Evolutionary conservation across 1,140 invertebrate species (phyloP).

Genomic region (Ceratosolen solmsi): DNA sequence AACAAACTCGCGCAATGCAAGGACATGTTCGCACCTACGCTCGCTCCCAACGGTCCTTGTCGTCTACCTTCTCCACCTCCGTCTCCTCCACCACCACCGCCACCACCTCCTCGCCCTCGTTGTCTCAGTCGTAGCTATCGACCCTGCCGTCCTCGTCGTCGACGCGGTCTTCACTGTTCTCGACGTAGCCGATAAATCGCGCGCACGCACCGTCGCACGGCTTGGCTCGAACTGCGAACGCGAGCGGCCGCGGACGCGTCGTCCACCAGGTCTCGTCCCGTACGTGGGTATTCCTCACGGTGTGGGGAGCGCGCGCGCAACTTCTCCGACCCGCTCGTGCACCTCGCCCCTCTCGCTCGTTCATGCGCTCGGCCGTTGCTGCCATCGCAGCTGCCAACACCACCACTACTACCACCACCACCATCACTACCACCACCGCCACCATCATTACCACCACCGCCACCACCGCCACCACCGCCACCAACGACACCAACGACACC

Average conservation of each 20-base stretch:
- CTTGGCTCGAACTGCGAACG: conserved; percentile 31
- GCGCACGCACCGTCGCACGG: neutral
- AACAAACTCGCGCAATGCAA: neutral
- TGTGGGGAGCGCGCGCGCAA: conserved; percentile 11
- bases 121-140: too few species aligned
- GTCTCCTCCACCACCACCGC: too few species aligned
- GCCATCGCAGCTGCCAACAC: too few species aligned
- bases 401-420: neutral
- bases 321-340: neutral
- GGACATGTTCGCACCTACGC: too few species aligned
- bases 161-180: neutral
- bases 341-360: neutral
- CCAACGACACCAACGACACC: neutral
- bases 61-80: too few species aligned
- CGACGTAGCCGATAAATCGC: too few species aligned
- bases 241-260: neutral
- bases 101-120: too few species aligned
- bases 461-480: neutral
- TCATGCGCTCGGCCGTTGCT: neutral
- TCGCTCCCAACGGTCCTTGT: too few species aligned
- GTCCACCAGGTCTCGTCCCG: neutral
- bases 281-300: neutral
- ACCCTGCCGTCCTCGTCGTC: neutral
- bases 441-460: neutral
- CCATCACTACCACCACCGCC: neutral